Percentiles rank a stretch among this genome's conserved stretches.
Evolutionary conservation across 2,888 invertebrate genomes (phyloP).

Genomic region (Listrodromus nycthemerus): DNA sequence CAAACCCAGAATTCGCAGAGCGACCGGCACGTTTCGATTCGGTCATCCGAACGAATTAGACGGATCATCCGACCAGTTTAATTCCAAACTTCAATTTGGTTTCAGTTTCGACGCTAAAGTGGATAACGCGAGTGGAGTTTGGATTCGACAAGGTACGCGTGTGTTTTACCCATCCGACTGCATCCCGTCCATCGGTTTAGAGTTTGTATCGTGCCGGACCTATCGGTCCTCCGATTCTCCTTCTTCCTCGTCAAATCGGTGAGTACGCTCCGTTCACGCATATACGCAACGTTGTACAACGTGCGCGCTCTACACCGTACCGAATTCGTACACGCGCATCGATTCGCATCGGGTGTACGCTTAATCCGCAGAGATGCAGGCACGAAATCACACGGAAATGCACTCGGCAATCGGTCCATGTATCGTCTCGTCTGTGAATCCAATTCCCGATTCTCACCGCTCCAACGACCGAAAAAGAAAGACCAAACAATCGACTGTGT

Average conservation of each 20-base stretch:
- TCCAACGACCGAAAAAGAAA: neutral
- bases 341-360: conserved; percentile 65
- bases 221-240: neutral
- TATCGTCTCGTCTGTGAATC: conserved; percentile 51
- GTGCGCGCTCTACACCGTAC: neutral
- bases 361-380: conserved; percentile 73
- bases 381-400: conserved; percentile 74
- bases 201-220: neutral
- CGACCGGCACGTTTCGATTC: conserved; percentile 34
- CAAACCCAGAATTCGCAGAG: conserved; percentile 29
- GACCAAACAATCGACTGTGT: neutral
- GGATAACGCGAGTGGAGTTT: conserved; percentile 72
- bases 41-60: conserved; percentile 52
- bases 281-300: conserved; percentile 2
- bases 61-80: conserved; percentile 76
- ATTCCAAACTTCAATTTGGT: conserved; percentile 81
- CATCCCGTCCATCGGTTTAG: neutral
- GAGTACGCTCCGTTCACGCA: conserved; percentile 23
- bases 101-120: conserved; percentile 72
- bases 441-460: conserved; percentile 14
- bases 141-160: conserved; percentile 48
- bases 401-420: conserved; percentile 71
- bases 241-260: neutral
- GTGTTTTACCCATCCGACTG: neutral
- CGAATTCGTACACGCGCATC: conserved; percentile 16